Base-by-base conservation (phyloP, 2,797 vertebrate species). In the Mus minutoides region DNA sequence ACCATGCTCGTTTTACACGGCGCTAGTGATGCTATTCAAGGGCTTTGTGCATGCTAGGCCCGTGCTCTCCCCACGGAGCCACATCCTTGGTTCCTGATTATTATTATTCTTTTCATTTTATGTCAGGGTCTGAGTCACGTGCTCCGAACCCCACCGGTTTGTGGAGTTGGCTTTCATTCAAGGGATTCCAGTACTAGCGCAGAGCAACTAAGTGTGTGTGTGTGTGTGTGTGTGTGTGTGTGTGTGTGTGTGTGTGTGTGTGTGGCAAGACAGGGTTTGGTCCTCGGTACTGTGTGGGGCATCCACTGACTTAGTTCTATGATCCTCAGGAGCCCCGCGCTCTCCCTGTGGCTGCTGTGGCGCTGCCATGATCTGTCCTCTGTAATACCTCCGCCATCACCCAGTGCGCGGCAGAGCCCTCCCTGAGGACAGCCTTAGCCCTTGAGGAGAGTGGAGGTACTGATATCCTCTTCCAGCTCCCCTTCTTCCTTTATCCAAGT, bases 1-100 rank as follows among this genome's bases (percentile, higher is more conserved):
- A 1, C 46, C 0, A 10, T n/a, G 9, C 22, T 6, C 9, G 0
- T 0, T 56, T 56, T 21, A 6, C 46, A 11, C 0, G 8, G 34
- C 6, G 34, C 31, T 29, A 37, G 46, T 1, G 13, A 3, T 21
- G n/a, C 37, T 19, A 19, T 52, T 34, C 22, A 29, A 29, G 85
- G 62, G 62, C 34, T 26, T n/a, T 17, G 11, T 3, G 62, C 31
- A 52, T 0, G 83, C 60, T 7, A 13, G 82, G 62, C 43, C 49
- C 7, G 62, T 6, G 8, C 43, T 24, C 11, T 6, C 7, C 60
- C 31, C 17, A 2, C 46, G 14, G 46, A 26, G 7, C 6, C 6
- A 16, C 46, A 52, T 26, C 34, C 21, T 26, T 8, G 14, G 16
- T 6, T 13, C 12, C 4, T 12, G 19, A 4, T 14, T 29, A 22